These are phyloP conservation scores for Steatornis caripensis DNA, from an alignment of 2,113 vertebrate species.

Conservation along the genomic window DNA sequence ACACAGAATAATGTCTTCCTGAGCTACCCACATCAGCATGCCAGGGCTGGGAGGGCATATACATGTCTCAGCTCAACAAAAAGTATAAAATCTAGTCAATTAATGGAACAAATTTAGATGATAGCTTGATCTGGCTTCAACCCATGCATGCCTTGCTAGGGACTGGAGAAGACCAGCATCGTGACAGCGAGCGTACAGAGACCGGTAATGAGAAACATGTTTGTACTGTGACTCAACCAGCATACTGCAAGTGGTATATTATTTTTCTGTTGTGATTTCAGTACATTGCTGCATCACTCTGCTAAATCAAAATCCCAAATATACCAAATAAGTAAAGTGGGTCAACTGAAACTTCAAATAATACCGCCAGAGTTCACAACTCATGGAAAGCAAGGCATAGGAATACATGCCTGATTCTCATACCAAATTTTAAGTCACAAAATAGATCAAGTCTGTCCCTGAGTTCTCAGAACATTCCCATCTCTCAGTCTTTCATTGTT, in stretches of 20 bases:
- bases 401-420: background rate
- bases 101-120: background rate
- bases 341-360: background rate
- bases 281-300: background rate
- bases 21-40: background rate
- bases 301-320: background rate
- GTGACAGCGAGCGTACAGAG: background rate
- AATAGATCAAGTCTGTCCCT: background rate
- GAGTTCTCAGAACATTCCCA: background rate
- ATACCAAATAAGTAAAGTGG: background rate
- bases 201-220: accelerated
- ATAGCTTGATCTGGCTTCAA: background rate
- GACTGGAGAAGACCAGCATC: background rate
- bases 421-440: background rate
- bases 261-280: background rate
- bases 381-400: background rate
- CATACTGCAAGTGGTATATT: background rate
- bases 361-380: background rate
- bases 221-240: background rate
- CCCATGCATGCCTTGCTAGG: background rate
- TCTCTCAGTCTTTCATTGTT: background rate
- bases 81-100: background rate
- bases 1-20: background rate
- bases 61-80: background rate
- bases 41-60: background rate